Percentiles rank a stretch among this genome's conserved stretches.
These are phyloP conservation scores for Corticium candelabrum DNA, from an alignment of 37 sponge, comb jelly and placozoan species.

Conservation along the genomic window DNA sequence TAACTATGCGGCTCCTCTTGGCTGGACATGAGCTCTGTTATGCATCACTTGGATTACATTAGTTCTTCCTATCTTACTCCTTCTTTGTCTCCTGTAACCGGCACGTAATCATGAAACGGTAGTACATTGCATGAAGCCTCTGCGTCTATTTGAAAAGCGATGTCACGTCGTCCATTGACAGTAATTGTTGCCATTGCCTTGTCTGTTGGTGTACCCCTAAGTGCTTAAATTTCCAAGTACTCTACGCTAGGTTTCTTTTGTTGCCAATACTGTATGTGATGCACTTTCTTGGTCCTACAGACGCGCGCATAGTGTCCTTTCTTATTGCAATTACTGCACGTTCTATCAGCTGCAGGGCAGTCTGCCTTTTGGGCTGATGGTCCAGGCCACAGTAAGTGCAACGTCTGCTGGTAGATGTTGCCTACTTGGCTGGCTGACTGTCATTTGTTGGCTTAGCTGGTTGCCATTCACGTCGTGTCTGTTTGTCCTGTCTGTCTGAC, in stretches of 20 bases:
- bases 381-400: not conserved
- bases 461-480: no score
- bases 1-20: not conserved
- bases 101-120: not conserved
- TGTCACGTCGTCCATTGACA: not conserved
- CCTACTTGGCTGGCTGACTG: not conserved
- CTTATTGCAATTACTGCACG: not conserved
- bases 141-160: not conserved
- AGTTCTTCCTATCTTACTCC: not conserved
- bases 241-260: not conserved
- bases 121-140: not conserved
- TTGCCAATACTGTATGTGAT: not conserved
- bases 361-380: not conserved
- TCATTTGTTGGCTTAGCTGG: no score
- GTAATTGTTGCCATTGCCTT: not conserved
- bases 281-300: not conserved
- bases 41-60: not conserved
- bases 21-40: not conserved
- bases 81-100: not conserved
- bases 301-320: conserved; percentile 8
- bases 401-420: not conserved
- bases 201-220: not conserved
- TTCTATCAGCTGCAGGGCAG: conserved; percentile 7
- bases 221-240: not conserved
- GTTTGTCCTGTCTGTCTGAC: no score